A percentile compares a stretch with the other conserved stretches of the same genome.
These are phyloP conservation scores for Gadus chalcogrammus DNA, from an alignment of 2,113 vertebrate species.

Conservation along the genomic window DNA sequence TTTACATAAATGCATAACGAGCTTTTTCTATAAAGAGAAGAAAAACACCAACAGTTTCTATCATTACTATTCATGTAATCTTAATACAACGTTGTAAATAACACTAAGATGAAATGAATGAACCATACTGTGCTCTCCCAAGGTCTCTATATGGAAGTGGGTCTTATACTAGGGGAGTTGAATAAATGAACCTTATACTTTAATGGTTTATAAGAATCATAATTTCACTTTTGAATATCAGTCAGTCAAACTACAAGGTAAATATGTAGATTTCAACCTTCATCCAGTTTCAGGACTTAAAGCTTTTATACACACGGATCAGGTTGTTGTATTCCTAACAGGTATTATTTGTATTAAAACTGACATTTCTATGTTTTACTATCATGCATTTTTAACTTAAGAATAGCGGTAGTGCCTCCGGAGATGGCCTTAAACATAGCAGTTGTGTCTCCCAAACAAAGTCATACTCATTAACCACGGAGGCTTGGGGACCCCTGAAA, in stretches of 20 bases:
- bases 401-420: slow-evolving; percentile 21
- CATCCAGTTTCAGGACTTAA: slow-evolving; percentile 57
- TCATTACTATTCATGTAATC: slow-evolving; percentile 60
- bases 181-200: slow-evolving; percentile 62
- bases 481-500: no score
- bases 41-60: slow-evolving; percentile 64
- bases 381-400: slow-evolving; percentile 63
- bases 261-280: slow-evolving; percentile 53
- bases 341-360: slow-evolving; percentile 53
- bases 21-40: slow-evolving; percentile 64
- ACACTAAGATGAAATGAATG: slow-evolving; percentile 64
- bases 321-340: slow-evolving; percentile 44
- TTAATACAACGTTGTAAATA: slow-evolving; percentile 68
- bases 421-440: no score
- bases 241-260: slow-evolving; percentile 61
- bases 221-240: slow-evolving; percentile 57
- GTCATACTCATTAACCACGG: no score
- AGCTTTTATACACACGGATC: slow-evolving; percentile 61
- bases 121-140: slow-evolving; percentile 40
- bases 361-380: slow-evolving; percentile 59
- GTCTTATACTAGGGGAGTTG: slow-evolving; percentile 39
- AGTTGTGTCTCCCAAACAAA: no score
- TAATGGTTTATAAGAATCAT: slow-evolving; percentile 56
- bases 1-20: slow-evolving; percentile 72
- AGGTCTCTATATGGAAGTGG: slow-evolving; percentile 29